Conservation (phyloP, 2,797 vertebrate species). For the Typhlichthys subterraneus region DNA sequence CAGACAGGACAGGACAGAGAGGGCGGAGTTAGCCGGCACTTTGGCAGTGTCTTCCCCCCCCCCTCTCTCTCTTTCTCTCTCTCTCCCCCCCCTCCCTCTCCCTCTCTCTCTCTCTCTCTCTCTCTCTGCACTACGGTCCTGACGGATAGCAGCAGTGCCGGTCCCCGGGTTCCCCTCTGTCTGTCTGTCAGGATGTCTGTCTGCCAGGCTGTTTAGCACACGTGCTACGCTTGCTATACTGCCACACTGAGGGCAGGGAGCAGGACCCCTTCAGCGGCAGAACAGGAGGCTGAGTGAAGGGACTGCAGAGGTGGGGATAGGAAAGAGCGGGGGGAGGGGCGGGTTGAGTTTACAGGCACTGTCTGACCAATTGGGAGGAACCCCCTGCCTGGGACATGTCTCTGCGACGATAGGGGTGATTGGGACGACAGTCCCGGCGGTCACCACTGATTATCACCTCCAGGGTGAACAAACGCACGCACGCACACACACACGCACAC, state of each 20-base stretch:
- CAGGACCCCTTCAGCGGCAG: conserved; percentile 47
- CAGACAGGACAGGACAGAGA: conserved; percentile 23
- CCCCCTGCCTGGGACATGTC: conserved; percentile 52
- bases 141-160: neutral
- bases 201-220: neutral
- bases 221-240: neutral
- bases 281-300: conserved; percentile 59
- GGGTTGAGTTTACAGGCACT: conserved; percentile 55
- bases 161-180: no score
- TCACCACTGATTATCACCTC: conserved; percentile 74
- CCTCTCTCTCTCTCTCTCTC: conserved; percentile 32
- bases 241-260: conserved; percentile 3
- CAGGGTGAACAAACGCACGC: neutral
- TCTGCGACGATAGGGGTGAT: conserved; percentile 54
- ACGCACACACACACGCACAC: conserved; percentile 29
- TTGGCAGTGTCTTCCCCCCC: conserved; percentile 37
- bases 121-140: neutral
- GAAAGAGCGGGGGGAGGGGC: conserved; percentile 40
- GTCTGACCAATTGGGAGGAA: conserved; percentile 67
- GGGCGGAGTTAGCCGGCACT: conserved; percentile 33
- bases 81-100: conserved; percentile 18
- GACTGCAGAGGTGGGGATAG: conserved; percentile 65
- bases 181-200: neutral
- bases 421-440: conserved; percentile 55
- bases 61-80: conserved; percentile 39